Conservation (phyloP, 2,888 invertebrate genomes). For the Andrena praecox region DNA sequence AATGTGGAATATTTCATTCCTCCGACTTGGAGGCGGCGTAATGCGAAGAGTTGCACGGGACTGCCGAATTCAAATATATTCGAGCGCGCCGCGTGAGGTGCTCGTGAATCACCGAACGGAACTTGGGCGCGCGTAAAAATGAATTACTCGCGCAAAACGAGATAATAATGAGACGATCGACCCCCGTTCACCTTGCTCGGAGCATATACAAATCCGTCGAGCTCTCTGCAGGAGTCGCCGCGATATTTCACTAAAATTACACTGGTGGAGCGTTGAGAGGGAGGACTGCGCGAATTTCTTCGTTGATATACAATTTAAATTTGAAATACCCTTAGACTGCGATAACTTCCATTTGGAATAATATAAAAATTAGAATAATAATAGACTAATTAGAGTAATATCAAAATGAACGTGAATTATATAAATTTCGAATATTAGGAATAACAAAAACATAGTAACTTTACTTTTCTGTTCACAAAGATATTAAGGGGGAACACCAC, state of each 20-base stretch:
- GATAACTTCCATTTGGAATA: constrained; percentile 43
- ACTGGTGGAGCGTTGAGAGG: not conserved
- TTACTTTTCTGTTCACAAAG: too few species aligned
- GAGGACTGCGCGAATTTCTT: constrained; percentile 59
- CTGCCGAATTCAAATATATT: constrained; percentile 28
- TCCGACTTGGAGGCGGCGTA: not conserved
- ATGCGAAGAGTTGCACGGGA: constrained; percentile 22
- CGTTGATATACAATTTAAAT: constrained; percentile 64
- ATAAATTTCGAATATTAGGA: not conserved
- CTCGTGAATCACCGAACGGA: constrained; percentile 68
- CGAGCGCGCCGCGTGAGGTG: constrained; percentile 45
- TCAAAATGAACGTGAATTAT: not conserved
- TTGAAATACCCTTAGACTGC: constrained; percentile 59
- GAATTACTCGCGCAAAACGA: constrained; percentile 74
- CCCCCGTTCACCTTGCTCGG: constrained; percentile 29
- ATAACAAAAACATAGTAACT: too few species aligned
- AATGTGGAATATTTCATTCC: not conserved
- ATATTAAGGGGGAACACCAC: too few species aligned
- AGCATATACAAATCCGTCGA: constrained; percentile 47
- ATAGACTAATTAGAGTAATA: not conserved
- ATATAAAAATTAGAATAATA: too few species aligned
- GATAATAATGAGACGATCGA: constrained; percentile 73
- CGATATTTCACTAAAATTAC: constrained; percentile 75
- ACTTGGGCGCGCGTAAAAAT: constrained; percentile 70
- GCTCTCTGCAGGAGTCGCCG: constrained; percentile 50